Evolutionary conservation across 2,113 vertebrate species (phyloP), one percentile per base, ranked within the genome.

Genomic region (pig (Sus scrofa)): DNA sequence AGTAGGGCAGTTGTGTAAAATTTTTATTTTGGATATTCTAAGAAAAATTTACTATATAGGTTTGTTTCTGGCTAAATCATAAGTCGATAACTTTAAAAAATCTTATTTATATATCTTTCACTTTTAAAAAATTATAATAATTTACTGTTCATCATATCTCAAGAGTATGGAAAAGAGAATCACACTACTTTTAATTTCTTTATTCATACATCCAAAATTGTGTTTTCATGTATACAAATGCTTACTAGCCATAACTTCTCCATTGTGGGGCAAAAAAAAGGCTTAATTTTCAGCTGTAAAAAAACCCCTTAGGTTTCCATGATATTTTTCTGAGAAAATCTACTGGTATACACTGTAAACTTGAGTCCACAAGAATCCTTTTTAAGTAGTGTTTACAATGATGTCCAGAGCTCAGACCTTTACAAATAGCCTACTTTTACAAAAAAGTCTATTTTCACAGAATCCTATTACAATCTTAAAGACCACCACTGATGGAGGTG

Each of bases 381-480:
- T 78, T 88, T 60, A 78, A 75, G 18, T 56, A 77, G 8, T 87
- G 3, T 91, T 87, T 83, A 18, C 58, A 81, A 13, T 60, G 37
- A 81, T 68, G 71, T 7, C 14, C 22, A 68, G 71, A 18, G 85
- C 37, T 62, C 0, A 79, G 65, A 87, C 37, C 13, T 74, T 96
- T 91, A 58, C 37, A 74, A 81, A 91, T 24, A 78, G 54, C 2
- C 11, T 39, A 37, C 39, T 70, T 96, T 84, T 37, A 83, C 3
- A 90, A 65, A 39, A 58, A 56, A 44, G 3, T 13, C 1, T n/a
- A 2, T 39, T 74, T 89, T 89, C 39, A 82, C 24, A 87, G 87
- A 86, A 50, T 83, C 26, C 16, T 68, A 37, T 56, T 78, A 86
- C 8, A 91, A n/a, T 93, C 84, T 91, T 63, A 74, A 93, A 90